These are phyloP conservation scores for Polyergus mexicanus DNA, from an alignment of 1,140 invertebrate species.

Conservation along the genomic window DNA sequence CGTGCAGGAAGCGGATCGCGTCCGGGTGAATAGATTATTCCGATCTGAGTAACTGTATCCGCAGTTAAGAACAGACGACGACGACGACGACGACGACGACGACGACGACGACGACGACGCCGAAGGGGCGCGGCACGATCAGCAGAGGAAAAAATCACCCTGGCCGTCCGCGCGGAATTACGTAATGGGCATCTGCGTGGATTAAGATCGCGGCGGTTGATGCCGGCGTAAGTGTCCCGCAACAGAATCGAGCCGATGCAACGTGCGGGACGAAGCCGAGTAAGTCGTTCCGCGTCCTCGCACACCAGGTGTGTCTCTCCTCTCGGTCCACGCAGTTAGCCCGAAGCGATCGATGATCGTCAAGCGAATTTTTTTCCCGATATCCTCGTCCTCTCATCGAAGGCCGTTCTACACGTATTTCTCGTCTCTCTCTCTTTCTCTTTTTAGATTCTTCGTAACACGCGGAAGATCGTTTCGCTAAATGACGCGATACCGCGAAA, in stretches of 20 bases:
- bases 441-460: neutral
- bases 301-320: constrained; percentile 83
- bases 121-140: constrained; percentile 62
- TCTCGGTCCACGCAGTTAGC: constrained; percentile 58
- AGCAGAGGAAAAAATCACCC: constrained; percentile 28
- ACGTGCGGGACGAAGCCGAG: constrained; percentile 75
- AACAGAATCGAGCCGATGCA: constrained; percentile 77
- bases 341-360: constrained; percentile 67
- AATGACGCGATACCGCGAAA: neutral
- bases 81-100: constrained; percentile 20
- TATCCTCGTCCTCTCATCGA: constrained; percentile 50
- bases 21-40: constrained; percentile 42
- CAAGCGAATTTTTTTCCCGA: constrained; percentile 66
- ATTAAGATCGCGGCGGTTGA: constrained; percentile 75
- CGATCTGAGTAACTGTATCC: constrained; percentile 65
- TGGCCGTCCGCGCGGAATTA: constrained; percentile 41
- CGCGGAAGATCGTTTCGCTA: constrained; percentile 13
- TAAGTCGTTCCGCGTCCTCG: constrained; percentile 85
- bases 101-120: constrained; percentile 21
- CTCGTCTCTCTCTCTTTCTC: neutral
- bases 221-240: constrained; percentile 71
- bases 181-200: constrained; percentile 64
- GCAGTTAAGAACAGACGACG: constrained; percentile 51
- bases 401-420: neutral
- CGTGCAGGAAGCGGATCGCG: constrained; percentile 46